Conservation (phyloP, 2,888 invertebrate genomes). For the Erebia palarica region DNA sequence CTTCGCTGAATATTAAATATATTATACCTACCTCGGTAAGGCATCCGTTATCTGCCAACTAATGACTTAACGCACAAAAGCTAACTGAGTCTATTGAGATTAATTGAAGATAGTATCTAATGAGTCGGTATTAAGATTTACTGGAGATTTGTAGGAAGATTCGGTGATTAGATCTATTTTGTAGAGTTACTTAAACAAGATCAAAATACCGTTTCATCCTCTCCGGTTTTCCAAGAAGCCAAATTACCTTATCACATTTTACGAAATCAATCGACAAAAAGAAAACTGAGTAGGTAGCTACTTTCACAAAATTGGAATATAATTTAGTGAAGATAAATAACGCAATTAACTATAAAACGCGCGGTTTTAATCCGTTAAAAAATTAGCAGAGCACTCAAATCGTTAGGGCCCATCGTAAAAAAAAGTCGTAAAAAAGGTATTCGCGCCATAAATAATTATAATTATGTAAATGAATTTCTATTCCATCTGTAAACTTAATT, state of each 20-base stretch:
- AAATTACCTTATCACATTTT: neutral
- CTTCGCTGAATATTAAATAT: too few species aligned
- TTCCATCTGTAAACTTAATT: slow-evolving; percentile 28
- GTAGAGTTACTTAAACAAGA: neutral
- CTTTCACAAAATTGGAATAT: slow-evolving; percentile 1
- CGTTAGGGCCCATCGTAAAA: slow-evolving; percentile 21
- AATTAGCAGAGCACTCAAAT: slow-evolving; percentile 27
- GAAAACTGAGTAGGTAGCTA: neutral
- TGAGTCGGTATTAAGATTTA: neutral
- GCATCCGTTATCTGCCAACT: neutral
- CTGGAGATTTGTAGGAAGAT: neutral
- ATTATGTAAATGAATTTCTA: slow-evolving; percentile 31
- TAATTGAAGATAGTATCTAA: neutral
- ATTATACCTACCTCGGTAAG: neutral
- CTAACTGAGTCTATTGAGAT: neutral
- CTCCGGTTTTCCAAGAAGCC: neutral
- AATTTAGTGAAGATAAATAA: slow-evolving; percentile 14
- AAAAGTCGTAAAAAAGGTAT: slow-evolving; percentile 23
- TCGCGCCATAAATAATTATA: slow-evolving; percentile 24
- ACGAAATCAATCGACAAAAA: slow-evolving; percentile 1
- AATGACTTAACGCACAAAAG: neutral
- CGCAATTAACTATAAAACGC: slow-evolving; percentile 14
- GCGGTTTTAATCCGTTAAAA: slow-evolving; percentile 19
- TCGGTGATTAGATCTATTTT: neutral
- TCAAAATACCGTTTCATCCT: neutral